Conservation (phyloP, 1,140 invertebrate genomes). For the Xylocopa sonorina region DNA sequence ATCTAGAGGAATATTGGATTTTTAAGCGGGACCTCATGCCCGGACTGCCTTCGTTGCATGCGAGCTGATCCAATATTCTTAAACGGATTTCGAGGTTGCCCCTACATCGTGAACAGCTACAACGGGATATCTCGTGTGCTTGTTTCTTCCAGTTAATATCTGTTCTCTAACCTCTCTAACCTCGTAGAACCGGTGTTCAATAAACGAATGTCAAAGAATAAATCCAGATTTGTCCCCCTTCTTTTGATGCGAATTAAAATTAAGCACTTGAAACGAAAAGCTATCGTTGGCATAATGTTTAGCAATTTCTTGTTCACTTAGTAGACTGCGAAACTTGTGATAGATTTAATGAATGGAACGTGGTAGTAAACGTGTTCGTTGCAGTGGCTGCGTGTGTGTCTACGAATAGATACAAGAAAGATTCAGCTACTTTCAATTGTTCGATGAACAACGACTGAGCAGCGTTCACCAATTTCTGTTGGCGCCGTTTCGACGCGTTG, state of each 20-base stretch:
- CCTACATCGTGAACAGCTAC: conserved; percentile 24
- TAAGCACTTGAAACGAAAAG: no score
- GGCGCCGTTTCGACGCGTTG: neutral
- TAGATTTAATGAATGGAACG: no score
- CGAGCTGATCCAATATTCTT: conserved; percentile 68
- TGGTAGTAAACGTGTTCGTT: no score
- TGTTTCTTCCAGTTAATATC: neutral
- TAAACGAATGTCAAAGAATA: neutral
- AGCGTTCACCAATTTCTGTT: neutral
- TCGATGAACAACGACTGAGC: neutral
- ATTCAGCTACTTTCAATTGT: no score
- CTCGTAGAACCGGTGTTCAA: neutral
- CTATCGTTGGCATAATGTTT: no score
- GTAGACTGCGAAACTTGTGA: no score
- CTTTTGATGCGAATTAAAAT: no score
- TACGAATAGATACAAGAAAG: no score
- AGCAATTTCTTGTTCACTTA: no score
- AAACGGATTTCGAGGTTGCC: conserved; percentile 65
- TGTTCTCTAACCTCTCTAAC: no score
- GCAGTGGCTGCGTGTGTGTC: no score
- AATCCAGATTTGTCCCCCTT: no score
- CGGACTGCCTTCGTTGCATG: conserved; percentile 17
- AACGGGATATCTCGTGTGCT: neutral
- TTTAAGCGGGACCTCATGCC: conserved; percentile 33
- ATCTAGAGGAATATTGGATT: conserved; percentile 58